Percentiles rank a stretch among this genome's conserved stretches.
Evolutionary conservation across 2,888 invertebrate genomes (phyloP).

Genomic region (Scaptomyza reducta): DNA sequence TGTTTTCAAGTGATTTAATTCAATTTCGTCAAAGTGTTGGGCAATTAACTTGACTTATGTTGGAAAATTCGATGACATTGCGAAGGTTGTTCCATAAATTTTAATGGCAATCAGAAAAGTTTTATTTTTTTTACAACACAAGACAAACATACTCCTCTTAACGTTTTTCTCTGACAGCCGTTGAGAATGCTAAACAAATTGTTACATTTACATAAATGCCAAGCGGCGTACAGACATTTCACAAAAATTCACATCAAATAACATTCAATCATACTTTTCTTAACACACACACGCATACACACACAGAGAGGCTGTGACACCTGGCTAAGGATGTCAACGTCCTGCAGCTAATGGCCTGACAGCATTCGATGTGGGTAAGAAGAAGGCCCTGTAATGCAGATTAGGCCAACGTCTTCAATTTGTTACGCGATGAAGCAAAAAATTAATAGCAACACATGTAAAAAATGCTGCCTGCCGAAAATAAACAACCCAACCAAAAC

Average conservation of each 20-base stretch:
- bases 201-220: constrained; percentile 66
- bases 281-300: constrained; percentile 13
- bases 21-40: constrained; percentile 3
- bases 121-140: constrained; percentile 4
- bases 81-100: constrained; percentile 8
- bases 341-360: constrained; percentile 56
- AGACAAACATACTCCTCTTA: neutral
- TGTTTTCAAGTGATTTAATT: constrained; percentile 14
- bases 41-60: constrained; percentile 28
- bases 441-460: constrained; percentile 75
- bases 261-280: constrained; percentile 66
- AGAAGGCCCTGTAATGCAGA: constrained; percentile 25
- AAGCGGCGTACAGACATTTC: constrained; percentile 43
- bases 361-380: constrained; percentile 9
- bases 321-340: constrained; percentile 45
- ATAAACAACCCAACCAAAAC: neutral
- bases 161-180: constrained; percentile 37
- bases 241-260: constrained; percentile 68
- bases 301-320: constrained; percentile 32
- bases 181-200: constrained; percentile 49
- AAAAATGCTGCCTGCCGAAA: constrained; percentile 19
- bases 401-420: constrained; percentile 55
- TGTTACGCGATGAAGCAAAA: constrained; percentile 51
- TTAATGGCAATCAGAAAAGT: constrained; percentile 17
- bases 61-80: neutral